Percentiles rank a stretch among this genome's conserved stretches.
phyloP scores from a whole-genome alignment of 2,888 invertebrate species.

The Phorcus lineatus region DNA sequence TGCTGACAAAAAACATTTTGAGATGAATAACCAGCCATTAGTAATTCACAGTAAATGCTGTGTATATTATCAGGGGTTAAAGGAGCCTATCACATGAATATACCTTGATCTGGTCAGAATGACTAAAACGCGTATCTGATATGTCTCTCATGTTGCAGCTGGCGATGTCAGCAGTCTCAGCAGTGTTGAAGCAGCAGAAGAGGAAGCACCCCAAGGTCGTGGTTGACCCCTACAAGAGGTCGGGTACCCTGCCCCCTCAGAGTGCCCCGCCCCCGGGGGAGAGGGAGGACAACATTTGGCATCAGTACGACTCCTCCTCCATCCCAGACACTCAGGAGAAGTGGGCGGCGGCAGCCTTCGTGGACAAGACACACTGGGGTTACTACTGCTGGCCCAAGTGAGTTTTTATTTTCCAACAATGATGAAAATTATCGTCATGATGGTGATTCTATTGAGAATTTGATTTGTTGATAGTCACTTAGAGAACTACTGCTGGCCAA shows the following conservation, averaged over 20 bases:
- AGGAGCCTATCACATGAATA: too few relatives aligned
- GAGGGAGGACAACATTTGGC: conserved; percentile 85
- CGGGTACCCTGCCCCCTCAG: conserved; percentile 40
- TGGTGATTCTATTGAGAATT: neutral
- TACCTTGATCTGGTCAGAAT: too few relatives aligned
- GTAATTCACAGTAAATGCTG: too few relatives aligned
- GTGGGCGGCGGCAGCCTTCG: conserved; percentile 85
- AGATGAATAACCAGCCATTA: too few relatives aligned
- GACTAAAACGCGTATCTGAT: neutral
- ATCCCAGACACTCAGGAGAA: conserved; percentile 81
- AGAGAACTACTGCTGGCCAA: neutral
- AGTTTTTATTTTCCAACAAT: conserved; percentile 22
- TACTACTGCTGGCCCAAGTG: conserved; percentile 79
- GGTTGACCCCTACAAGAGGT: conserved; percentile 78
- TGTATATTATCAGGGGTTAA: too few relatives aligned
- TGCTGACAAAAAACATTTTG: too few relatives aligned
- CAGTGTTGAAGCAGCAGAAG: conserved; percentile 85
- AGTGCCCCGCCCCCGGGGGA: conserved; percentile 72
- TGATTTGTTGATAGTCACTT: neutral
- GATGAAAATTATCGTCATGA: neutral
- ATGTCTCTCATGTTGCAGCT: conserved; percentile 68
- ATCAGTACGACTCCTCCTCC: conserved; percentile 82
- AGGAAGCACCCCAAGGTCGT: conserved; percentile 80
- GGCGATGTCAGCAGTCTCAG: conserved; percentile 81
- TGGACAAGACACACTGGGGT: conserved; percentile 82